phyloP scores from a whole-genome alignment of 2,888 invertebrate species.

The Agrochola circellaris region DNA sequence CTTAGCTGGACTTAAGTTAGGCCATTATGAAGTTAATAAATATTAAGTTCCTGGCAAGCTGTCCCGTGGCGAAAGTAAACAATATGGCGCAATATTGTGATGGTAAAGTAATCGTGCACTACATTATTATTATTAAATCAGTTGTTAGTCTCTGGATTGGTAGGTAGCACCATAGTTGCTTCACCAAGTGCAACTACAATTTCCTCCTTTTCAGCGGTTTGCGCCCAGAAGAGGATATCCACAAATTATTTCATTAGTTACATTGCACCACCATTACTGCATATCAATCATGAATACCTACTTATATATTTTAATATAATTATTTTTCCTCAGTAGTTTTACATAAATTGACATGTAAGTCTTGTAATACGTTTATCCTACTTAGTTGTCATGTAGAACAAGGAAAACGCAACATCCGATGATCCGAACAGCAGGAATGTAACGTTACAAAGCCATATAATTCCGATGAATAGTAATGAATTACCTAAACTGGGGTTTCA shows the following conservation, averaged over 20 bases:
- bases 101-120: neutral
- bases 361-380: neutral
- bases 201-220: neutral
- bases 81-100: neutral
- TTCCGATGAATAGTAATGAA: conserved; percentile 37
- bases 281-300: neutral
- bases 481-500: conserved; percentile 29
- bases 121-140: neutral
- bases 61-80: neutral
- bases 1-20: conserved; percentile 6
- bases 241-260: neutral
- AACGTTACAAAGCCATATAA: conserved; percentile 12
- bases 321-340: conserved; percentile 14
- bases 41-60: conserved; percentile 5
- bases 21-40: conserved; percentile 19
- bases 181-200: neutral
- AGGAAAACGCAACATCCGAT: conserved; percentile 16
- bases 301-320: neutral
- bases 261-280: too few species aligned
- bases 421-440: conserved; percentile 15
- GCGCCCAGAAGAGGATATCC: neutral
- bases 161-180: too few species aligned
- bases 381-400: conserved; percentile 9
- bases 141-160: neutral
- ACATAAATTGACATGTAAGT: neutral